These are phyloP conservation scores for Characodon lateralis DNA, from an alignment of 2,797 vertebrate species.

Conservation along the genomic window DNA sequence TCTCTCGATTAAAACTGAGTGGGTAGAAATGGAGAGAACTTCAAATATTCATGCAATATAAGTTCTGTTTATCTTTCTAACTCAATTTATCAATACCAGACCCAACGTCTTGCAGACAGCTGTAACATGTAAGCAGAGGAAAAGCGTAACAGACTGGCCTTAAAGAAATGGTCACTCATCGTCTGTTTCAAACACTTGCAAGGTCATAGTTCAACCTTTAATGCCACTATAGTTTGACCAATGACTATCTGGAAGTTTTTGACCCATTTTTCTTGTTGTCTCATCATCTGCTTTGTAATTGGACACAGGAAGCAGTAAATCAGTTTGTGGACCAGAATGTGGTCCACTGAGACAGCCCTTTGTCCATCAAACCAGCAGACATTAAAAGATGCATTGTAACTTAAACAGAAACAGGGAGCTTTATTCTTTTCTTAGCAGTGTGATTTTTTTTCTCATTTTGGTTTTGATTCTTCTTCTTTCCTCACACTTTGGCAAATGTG, in stretches of 20 bases:
- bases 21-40: not conserved
- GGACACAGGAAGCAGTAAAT: conserved; percentile 51
- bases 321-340: conserved; percentile 31
- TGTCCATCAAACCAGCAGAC: conserved; percentile 18
- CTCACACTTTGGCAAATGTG: conserved; percentile 68
- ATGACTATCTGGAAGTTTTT: conserved; percentile 16
- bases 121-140: not conserved
- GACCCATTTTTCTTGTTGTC: conserved; percentile 27
- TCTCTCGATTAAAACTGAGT: not conserved
- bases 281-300: conserved; percentile 31
- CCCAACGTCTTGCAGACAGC: not conserved
- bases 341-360: conserved; percentile 22
- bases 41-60: conserved; percentile 8
- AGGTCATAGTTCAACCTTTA: conserved; percentile 1
- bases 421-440: conserved; percentile 37
- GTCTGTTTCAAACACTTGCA: conserved; percentile 22
- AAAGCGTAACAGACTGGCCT: conserved; percentile 11
- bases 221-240: conserved; percentile 11
- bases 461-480: conserved; percentile 55
- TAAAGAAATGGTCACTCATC: not conserved
- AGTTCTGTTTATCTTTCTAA: not conserved
- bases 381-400: conserved; percentile 70
- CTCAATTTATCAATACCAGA: not conserved
- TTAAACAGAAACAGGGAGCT: conserved; percentile 39
- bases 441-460: conserved; percentile 29